Evolutionary conservation across 2,113 vertebrate species (phyloP).

Genomic region (Scatophagus argus): DNA sequence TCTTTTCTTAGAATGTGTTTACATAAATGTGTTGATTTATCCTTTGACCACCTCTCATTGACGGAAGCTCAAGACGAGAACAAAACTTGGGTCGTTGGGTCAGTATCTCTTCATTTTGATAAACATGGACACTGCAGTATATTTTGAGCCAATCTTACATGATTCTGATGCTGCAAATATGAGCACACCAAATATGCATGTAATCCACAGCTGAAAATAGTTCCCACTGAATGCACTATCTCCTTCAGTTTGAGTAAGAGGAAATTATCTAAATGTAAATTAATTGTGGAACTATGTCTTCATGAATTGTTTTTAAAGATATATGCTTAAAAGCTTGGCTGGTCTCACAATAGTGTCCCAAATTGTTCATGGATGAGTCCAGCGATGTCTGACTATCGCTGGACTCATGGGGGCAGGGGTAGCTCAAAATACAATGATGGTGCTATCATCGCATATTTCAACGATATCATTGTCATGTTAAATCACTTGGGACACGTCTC

Average conservation of each 20-base stretch:
- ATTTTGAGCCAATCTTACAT: background rate
- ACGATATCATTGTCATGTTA: constrained; percentile 15
- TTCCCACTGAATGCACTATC: background rate
- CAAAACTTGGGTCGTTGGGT: background rate
- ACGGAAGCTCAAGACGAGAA: background rate
- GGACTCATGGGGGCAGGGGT: constrained; percentile 9
- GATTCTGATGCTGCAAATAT: background rate
- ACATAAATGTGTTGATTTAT: constrained; percentile 22
- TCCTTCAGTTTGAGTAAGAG: background rate
- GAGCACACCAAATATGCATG: too few relatives aligned
- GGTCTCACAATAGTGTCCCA: background rate
- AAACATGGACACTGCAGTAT: background rate
- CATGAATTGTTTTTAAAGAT: too few relatives aligned
- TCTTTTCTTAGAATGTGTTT: background rate
- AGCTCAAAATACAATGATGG: background rate
- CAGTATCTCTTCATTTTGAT: background rate
- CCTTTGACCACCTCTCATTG: constrained; percentile 14
- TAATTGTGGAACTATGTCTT: too few relatives aligned
- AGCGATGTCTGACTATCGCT: constrained; percentile 20
- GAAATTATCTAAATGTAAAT: too few relatives aligned
- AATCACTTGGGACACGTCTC: background rate
- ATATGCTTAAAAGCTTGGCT: background rate
- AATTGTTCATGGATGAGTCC: background rate
- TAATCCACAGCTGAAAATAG: background rate
- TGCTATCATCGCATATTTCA: constrained; percentile 14